phyloP scores from a whole-genome alignment of 2,797 vertebrate species.

The Tapera naevia region DNA sequence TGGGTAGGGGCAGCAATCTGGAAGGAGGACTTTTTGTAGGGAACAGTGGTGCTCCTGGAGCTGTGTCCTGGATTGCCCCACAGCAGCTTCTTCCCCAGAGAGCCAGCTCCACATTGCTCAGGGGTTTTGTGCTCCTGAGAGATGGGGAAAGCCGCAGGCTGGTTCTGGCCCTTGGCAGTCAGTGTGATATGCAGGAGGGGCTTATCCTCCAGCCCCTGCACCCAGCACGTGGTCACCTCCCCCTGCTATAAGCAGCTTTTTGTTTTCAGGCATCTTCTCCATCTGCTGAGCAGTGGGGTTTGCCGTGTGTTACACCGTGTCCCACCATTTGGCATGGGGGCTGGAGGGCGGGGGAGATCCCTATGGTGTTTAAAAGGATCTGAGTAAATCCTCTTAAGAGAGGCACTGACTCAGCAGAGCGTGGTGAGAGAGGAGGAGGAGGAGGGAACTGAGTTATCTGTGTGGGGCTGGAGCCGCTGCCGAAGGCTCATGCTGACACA shows the following conservation, averaged over 20 bases:
- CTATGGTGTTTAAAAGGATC: not conserved
- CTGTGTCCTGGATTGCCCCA: not conserved
- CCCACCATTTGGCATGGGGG: not conserved
- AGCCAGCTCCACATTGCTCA: not conserved
- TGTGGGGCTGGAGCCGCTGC: not conserved
- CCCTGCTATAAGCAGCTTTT: not conserved
- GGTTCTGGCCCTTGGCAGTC: not conserved
- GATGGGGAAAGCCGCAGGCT: not conserved
- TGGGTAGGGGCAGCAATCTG: fast-evolving
- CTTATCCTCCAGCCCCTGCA: not conserved
- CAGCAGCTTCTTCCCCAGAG: fast-evolving
- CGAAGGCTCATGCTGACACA: fast-evolving
- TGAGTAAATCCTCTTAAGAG: conserved; percentile 48
- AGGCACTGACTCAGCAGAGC: conserved; percentile 45
- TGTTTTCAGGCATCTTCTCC: not conserved
- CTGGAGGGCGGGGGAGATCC: conserved; percentile 1
- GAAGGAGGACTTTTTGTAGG: not conserved
- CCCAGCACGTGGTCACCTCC: not conserved
- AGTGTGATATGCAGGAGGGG: not conserved
- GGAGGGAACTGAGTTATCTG: not conserved
- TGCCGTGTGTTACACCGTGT: not conserved
- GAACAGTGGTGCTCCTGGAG: not conserved
- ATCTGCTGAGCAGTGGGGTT: conserved; percentile 14
- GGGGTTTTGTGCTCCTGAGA: not conserved
- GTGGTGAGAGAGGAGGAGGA: not conserved